These are phyloP conservation scores for Brenthis hecate DNA, from an alignment of 2,888 invertebrate species.

Conservation along the genomic window DNA sequence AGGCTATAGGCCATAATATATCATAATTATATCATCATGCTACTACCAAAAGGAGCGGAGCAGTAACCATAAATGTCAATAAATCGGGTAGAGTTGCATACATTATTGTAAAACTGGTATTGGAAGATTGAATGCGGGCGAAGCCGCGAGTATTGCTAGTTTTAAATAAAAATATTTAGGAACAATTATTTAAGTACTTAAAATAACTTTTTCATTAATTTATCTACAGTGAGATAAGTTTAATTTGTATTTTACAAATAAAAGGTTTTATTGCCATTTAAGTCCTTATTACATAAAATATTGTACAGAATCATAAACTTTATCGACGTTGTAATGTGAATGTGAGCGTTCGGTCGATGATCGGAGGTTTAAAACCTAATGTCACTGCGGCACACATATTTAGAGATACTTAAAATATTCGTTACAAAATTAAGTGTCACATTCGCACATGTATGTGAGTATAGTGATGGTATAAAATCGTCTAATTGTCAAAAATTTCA, in stretches of 20 bases:
- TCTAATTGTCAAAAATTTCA: constrained; percentile 41
- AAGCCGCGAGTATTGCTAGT: no score
- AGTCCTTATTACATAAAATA: constrained; percentile 50
- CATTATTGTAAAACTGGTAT: no score
- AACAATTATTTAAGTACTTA: no score
- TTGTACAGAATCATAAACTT: constrained; percentile 53
- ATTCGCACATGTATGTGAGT: constrained; percentile 40
- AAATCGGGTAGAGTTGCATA: no score
- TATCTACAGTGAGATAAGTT: neutral
- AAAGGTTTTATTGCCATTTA: constrained; percentile 1
- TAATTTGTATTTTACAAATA: constrained; percentile 7
- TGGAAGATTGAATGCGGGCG: no score
- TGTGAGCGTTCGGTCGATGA: constrained; percentile 46
- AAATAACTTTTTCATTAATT: no score
- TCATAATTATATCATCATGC: no score
- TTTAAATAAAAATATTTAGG: no score
- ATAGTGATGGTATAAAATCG: constrained; percentile 38
- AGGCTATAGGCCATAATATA: no score
- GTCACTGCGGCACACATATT: constrained; percentile 19
- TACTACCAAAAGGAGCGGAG: no score
- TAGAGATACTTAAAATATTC: constrained; percentile 37
- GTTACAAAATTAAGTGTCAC: constrained; percentile 39
- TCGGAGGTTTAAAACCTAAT: constrained; percentile 32
- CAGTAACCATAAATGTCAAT: no score
- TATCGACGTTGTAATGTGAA: constrained; percentile 53